phyloP scores from a whole-genome alignment of 2,797 vertebrate species.

The Nannoperca obscura region DNA sequence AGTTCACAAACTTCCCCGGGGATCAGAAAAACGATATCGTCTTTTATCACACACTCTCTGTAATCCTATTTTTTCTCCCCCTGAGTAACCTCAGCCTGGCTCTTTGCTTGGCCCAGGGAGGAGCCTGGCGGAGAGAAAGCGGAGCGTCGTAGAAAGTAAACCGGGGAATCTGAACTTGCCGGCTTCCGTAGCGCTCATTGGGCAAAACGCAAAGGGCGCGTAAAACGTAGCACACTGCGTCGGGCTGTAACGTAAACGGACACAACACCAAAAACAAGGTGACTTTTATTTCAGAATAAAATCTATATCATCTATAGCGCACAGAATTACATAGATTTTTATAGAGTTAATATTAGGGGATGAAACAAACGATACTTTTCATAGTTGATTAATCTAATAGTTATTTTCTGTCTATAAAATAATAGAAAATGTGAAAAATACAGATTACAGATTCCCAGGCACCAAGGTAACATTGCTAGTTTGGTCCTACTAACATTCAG shows the following conservation, averaged over 20 bases:
- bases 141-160: conserved; percentile 57
- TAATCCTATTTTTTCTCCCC: neutral
- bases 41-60: neutral
- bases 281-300: conserved; percentile 40
- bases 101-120: conserved; percentile 48
- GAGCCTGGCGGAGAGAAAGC: conserved; percentile 72
- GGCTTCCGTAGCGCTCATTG: conserved; percentile 64
- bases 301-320: neutral
- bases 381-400: neutral
- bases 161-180: neutral
- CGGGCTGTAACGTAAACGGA: neutral
- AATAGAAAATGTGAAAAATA: neutral
- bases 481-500: too few species aligned
- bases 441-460: neutral
- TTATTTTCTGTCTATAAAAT: neutral
- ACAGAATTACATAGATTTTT: neutral
- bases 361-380: neutral
- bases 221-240: neutral
- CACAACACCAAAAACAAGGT: neutral
- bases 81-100: conserved; percentile 8
- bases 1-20: conserved; percentile 1
- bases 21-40: neutral
- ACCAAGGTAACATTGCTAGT: neutral
- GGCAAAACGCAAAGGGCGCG: conserved; percentile 41
- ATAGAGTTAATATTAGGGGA: too few species aligned